A percentile compares a stretch with the other conserved stretches of the same genome.
Evolutionary conservation across 2,797 vertebrate species (phyloP).

Genomic region (Poecilia picta): DNA sequence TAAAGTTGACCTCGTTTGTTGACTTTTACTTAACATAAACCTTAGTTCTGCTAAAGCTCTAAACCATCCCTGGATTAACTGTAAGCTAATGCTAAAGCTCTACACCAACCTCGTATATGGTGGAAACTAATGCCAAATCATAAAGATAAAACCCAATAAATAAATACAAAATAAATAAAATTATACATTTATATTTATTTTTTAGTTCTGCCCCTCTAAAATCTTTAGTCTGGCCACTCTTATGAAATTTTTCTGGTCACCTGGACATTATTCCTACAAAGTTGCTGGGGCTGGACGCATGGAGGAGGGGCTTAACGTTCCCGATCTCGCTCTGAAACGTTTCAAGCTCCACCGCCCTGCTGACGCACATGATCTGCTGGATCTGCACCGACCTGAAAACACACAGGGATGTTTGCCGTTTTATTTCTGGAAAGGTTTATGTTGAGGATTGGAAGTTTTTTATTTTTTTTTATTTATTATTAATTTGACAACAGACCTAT

Average conservation of each 20-base stretch:
- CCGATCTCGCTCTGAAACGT: conserved; percentile 80
- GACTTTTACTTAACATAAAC: too few species aligned
- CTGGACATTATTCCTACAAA: conserved; percentile 90
- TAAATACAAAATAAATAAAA: too few species aligned
- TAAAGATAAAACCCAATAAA: too few species aligned
- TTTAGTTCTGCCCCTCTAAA: too few species aligned
- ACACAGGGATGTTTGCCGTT: neutral
- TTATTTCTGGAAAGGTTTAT: neutral
- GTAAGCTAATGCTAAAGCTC: neutral
- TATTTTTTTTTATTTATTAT: too few species aligned
- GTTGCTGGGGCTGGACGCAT: conserved; percentile 82
- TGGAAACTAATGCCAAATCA: too few species aligned
- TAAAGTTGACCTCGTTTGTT: too few species aligned
- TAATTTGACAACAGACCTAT: conserved; percentile 66
- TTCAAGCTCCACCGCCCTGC: conserved; percentile 80
- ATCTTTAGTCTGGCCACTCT: too few species aligned
- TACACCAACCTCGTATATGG: too few species aligned
- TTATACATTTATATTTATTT: too few species aligned
- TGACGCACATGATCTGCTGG: conserved; percentile 80
- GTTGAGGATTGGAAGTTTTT: neutral
- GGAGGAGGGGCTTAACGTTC: conserved; percentile 81
- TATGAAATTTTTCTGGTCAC: conserved; percentile 65
- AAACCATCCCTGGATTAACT: neutral
- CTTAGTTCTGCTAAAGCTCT: too few species aligned
- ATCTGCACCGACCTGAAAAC: conserved; percentile 68